Percentiles rank a stretch among this genome's conserved stretches.
Conservation (phyloP, 1,140 invertebrate genomes). For the Steinernema khuongi region DNA sequence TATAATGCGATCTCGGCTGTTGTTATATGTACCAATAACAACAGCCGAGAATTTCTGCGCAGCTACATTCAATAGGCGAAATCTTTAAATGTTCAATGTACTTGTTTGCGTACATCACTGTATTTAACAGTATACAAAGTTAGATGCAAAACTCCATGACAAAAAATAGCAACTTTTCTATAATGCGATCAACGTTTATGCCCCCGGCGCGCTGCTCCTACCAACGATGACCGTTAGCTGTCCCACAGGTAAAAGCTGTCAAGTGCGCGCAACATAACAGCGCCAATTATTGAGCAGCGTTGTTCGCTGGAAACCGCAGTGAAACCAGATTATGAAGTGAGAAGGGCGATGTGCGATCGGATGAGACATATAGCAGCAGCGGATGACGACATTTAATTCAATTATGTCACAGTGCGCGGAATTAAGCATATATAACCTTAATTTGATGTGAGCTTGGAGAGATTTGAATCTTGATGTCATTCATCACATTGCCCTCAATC, state of each 20-base stretch:
- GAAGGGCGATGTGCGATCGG: not conserved
- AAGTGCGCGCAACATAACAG: not conserved
- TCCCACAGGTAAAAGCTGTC: not conserved
- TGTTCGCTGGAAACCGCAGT: not conserved
- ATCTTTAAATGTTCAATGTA: not conserved
- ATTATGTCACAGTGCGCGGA: not conserved
- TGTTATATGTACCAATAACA: too few relatives aligned
- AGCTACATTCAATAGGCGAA: not conserved
- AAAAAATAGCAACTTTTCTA: too few relatives aligned
- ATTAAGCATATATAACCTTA: not conserved
- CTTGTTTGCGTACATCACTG: too few relatives aligned
- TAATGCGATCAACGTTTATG: too few relatives aligned
- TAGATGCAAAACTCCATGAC: too few relatives aligned
- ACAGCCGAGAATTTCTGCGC: not conserved
- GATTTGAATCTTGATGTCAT: too few relatives aligned
- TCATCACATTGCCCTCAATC: too few relatives aligned
- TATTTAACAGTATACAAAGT: too few relatives aligned
- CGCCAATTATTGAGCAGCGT: not conserved
- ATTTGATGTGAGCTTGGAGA: not conserved
- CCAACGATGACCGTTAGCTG: too few relatives aligned
- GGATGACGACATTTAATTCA: not conserved
- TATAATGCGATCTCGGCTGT: too few relatives aligned
- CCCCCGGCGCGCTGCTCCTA: too few relatives aligned
- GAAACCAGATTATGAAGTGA: not conserved
- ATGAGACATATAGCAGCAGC: not conserved